Conservation (phyloP, 2,888 invertebrate species). For the Dugesia japonica region DNA sequence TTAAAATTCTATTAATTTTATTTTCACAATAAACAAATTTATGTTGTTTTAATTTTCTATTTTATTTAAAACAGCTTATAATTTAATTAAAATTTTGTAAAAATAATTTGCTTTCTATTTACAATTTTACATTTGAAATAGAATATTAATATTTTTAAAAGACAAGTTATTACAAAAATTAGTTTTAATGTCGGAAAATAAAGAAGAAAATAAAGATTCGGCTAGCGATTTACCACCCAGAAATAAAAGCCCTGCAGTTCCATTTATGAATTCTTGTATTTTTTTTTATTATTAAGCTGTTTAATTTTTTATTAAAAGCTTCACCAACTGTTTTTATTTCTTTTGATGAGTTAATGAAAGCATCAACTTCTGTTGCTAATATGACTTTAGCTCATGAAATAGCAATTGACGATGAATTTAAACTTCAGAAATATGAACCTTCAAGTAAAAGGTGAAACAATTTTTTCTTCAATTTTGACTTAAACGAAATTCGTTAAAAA, state of each 20-base stretch:
- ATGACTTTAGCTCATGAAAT: conserved; percentile 93
- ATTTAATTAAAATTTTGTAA: not conserved
- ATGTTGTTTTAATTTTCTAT: not conserved
- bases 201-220: too few relatives aligned
- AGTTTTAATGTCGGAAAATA: too few relatives aligned
- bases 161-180: too few relatives aligned
- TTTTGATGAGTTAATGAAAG: conserved; percentile 65
- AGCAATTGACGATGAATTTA: conserved; percentile 74
- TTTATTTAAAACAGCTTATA: not conserved
- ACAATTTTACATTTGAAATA: too few relatives aligned
- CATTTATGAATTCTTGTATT: too few relatives aligned
- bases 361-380: conserved; percentile 71
- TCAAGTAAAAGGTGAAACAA: conserved; percentile 7
- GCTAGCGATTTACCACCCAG: too few relatives aligned
- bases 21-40: not conserved
- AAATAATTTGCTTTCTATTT: not conserved
- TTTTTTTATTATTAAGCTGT: not conserved
- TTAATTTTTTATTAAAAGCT: conserved; percentile 35
- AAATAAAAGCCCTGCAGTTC: too few relatives aligned
- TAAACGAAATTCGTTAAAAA: too few relatives aligned
- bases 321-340: conserved; percentile 25
- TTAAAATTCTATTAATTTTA: too few relatives aligned
- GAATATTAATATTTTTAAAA: too few relatives aligned
- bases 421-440: conserved; percentile 24
- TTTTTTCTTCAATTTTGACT: too few relatives aligned